A percentile compares a stretch with the other conserved stretches of the same genome.
These are phyloP conservation scores for Dioctria rufipes DNA, from an alignment of 2,888 invertebrate genomes.

Conservation along the genomic window DNA sequence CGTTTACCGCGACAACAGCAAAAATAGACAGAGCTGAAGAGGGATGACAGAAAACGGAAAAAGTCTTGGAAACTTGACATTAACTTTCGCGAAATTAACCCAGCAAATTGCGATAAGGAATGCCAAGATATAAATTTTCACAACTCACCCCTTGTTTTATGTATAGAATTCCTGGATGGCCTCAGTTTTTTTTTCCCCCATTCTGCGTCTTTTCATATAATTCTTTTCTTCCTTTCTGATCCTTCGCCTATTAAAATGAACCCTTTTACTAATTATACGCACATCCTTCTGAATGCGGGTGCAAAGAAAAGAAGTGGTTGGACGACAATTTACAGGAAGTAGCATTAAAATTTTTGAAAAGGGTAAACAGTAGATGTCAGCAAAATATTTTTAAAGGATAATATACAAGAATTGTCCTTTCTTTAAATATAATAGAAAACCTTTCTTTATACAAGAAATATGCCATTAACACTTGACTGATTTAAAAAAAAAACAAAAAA, in stretches of 20 bases:
- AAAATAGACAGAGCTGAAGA: no score
- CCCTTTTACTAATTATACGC: conserved; percentile 46
- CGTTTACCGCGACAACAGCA: not conserved
- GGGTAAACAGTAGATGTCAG: conserved; percentile 33
- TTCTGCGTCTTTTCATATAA: conserved; percentile 14
- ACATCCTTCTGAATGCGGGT: conserved; percentile 2
- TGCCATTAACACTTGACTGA: conserved; percentile 23
- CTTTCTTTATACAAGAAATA: conserved; percentile 14
- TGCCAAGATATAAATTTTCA: conserved; percentile 57
- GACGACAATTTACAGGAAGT: conserved; percentile 1
- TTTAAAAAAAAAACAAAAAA: conserved; percentile 3
- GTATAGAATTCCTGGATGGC: conserved; percentile 4
- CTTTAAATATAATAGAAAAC: not conserved
- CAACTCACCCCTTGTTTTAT: conserved; percentile 19
- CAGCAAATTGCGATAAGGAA: conserved; percentile 56
- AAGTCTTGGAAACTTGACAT: conserved; percentile 34
- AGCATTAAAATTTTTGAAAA: conserved; percentile 27
- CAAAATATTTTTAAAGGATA: not conserved
- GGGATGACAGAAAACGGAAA: not conserved
- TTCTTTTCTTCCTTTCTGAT: conserved; percentile 35
- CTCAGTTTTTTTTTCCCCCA: not conserved
- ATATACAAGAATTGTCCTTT: conserved; percentile 2
- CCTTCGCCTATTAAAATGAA: conserved; percentile 32
- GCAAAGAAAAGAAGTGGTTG: not conserved
- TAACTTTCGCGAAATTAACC: conserved; percentile 57